Percentiles rank a stretch among this genome's conserved stretches.
These are phyloP conservation scores for Drosophila barbarae DNA, from an alignment of 2,888 invertebrate genomes.

Conservation along the genomic window DNA sequence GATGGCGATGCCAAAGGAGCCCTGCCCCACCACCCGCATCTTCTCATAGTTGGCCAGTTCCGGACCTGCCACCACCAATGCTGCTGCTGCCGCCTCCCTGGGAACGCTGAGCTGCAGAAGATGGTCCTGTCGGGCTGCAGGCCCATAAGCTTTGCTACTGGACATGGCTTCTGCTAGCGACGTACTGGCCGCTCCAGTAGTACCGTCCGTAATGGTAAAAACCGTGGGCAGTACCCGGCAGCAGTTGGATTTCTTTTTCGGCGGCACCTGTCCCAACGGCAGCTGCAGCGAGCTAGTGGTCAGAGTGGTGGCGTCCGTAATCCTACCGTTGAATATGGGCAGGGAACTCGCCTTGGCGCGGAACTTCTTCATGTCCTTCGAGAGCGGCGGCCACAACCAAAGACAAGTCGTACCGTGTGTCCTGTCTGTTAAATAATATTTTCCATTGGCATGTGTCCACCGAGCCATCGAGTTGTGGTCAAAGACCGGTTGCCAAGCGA, in stretches of 20 bases:
- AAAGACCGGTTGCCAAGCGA: constrained; percentile 59
- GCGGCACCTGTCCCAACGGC: constrained; percentile 42
- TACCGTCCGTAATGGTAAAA: constrained; percentile 68
- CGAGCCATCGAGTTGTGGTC: constrained; percentile 54
- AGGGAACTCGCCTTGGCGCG: constrained; percentile 77
- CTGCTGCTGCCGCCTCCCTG: constrained; percentile 19
- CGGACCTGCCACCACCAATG: constrained; percentile 63
- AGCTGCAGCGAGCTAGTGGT: constrained; percentile 66
- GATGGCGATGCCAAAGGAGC: constrained; percentile 87
- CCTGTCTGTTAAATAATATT: constrained; percentile 32
- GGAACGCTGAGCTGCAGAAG: constrained; percentile 51
- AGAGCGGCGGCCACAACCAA: constrained; percentile 8
- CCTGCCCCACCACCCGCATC: constrained; percentile 78
- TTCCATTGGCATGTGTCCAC: constrained; percentile 18
- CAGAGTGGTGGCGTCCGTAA: constrained; percentile 73
- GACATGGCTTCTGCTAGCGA: constrained; percentile 60
- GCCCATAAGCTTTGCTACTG: constrained; percentile 34
- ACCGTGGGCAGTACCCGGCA: constrained; percentile 57
- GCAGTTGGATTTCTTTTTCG: constrained; percentile 40
- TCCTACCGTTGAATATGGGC: constrained; percentile 77
- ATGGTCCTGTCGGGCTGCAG: constrained; percentile 12
- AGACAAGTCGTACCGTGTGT: constrained; percentile 15
- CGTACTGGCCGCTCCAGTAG: constrained; percentile 47
- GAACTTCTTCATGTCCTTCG: constrained; percentile 72
- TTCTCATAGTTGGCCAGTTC: constrained; percentile 78